These are phyloP conservation scores for Eurystomus glaucurus DNA, from an alignment of 2,797 vertebrate species.

Conservation along the genomic window DNA sequence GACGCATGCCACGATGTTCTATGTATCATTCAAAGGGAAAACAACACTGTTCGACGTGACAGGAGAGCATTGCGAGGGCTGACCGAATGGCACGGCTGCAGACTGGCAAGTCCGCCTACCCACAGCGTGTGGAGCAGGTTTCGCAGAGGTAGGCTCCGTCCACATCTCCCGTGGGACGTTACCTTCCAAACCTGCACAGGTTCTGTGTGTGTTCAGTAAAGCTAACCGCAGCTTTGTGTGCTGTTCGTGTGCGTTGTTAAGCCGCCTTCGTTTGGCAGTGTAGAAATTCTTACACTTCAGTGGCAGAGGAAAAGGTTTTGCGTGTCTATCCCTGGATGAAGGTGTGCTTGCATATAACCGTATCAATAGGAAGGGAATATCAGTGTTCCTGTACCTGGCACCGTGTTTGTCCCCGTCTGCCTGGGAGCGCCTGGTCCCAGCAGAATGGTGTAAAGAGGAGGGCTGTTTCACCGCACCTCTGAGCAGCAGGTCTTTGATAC, in stretches of 20 bases:
- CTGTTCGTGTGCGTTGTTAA: neutral
- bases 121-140: neutral
- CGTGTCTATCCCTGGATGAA: neutral
- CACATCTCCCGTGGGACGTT: rapidly evolving
- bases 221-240: neutral
- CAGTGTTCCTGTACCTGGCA: neutral
- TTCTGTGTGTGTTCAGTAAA: neutral
- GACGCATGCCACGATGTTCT: rapidly evolving
- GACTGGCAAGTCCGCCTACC: neutral
- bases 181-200: neutral
- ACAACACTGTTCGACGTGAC: rapidly evolving
- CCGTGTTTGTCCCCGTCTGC: neutral
- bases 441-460: neutral
- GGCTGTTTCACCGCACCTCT: neutral
- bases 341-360: neutral
- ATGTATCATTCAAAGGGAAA: neutral
- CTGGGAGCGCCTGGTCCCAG: neutral
- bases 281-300: neutral
- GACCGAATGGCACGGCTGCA: neutral
- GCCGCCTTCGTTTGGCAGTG: neutral
- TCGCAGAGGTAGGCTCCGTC: neutral
- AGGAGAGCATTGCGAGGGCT: neutral
- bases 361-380: neutral
- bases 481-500: neutral
- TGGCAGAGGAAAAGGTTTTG: neutral